These are phyloP conservation scores for Prionace glauca DNA, from an alignment of 2,797 vertebrate genomes.

Conservation along the genomic window DNA sequence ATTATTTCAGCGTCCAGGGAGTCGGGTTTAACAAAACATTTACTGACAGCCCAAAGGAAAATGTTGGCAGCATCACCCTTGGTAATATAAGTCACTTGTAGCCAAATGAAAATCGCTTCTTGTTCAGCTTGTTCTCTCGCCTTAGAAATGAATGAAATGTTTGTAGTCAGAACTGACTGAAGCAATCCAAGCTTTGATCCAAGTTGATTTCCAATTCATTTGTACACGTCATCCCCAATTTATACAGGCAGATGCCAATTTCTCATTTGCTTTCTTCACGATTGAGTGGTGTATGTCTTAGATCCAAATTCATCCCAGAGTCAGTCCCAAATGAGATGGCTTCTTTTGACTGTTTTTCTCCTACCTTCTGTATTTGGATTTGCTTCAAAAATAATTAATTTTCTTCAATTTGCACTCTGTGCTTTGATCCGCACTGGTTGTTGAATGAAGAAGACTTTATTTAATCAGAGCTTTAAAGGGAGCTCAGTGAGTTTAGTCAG, in stretches of 20 bases:
- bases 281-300: neutral
- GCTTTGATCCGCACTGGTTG: constrained; percentile 25
- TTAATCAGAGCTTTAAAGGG: constrained; percentile 16
- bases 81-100: neutral
- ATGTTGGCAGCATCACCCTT: neutral
- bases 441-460: constrained; percentile 16
- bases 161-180: neutral
- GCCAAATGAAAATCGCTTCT: neutral
- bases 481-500: constrained; percentile 21
- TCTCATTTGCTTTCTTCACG: constrained; percentile 2
- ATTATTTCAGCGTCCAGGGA: neutral
- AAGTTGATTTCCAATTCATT: constrained; percentile 6
- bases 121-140: neutral
- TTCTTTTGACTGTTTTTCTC: neutral
- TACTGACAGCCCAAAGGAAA: neutral
- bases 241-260: neutral
- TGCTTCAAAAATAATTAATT: constrained; percentile 25
- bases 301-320: neutral
- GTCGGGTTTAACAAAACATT: neutral
- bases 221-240: neutral
- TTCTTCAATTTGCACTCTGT: constrained; percentile 17
- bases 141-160: neutral
- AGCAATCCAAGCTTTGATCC: neutral
- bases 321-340: neutral
- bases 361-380: neutral